phyloP scores from a whole-genome alignment of 2,888 invertebrate genomes.

The Chloroclysta siterata region DNA sequence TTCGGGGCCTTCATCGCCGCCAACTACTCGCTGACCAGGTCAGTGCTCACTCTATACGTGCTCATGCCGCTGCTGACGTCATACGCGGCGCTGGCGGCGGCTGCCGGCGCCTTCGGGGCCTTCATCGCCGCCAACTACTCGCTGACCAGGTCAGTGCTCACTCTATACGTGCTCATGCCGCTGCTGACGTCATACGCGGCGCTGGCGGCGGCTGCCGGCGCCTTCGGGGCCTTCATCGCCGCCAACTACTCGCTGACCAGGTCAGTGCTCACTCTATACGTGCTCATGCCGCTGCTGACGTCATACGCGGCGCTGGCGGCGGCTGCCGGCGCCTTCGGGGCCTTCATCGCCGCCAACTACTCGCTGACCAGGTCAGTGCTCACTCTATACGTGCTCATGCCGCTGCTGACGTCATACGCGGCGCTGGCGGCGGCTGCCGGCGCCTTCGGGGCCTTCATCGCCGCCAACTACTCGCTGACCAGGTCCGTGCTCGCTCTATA shows the following conservation, averaged over 20 bases:
- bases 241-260: no score
- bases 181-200: conserved; percentile 79
- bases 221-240: conserved; percentile 95
- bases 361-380: no score
- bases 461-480: conserved; percentile 89
- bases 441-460: conserved; percentile 95
- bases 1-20: conserved; percentile 96
- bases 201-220: conserved; percentile 88
- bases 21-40: no score
- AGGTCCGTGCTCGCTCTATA: no score
- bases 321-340: conserved; percentile 92
- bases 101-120: conserved; percentile 93
- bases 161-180: conserved; percentile 88
- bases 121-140: conserved; percentile 97
- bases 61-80: conserved; percentile 86
- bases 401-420: conserved; percentile 83
- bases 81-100: conserved; percentile 85
- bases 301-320: conserved; percentile 84
- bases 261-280: no score
- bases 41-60: no score
- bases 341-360: conserved; percentile 96
- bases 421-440: conserved; percentile 87
- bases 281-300: conserved; percentile 86
- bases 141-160: no score
- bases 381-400: conserved; percentile 87